These are phyloP conservation scores for Liasis olivaceus DNA, from an alignment of 2,797 vertebrate species.

Conservation along the genomic window DNA sequence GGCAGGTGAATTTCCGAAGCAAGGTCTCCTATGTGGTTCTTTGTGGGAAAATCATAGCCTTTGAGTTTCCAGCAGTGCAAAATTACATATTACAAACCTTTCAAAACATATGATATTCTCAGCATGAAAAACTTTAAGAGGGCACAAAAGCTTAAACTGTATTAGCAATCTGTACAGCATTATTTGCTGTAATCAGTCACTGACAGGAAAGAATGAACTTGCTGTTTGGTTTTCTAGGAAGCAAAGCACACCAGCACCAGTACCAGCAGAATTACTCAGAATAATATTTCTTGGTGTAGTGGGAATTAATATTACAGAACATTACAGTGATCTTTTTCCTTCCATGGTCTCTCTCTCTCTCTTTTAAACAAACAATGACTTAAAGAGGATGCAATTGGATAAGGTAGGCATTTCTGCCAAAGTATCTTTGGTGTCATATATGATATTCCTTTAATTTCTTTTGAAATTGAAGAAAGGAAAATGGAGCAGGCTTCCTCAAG, in stretches of 20 bases:
- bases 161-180: too few relatives aligned
- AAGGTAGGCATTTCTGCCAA: accelerated
- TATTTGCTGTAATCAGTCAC: constrained; percentile 62
- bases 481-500: background rate
- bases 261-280: constrained; percentile 45
- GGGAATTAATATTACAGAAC: constrained; percentile 39
- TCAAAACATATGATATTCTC: constrained; percentile 68
- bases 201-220: constrained; percentile 51
- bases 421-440: background rate
- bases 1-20: constrained; percentile 65
- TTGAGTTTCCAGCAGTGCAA: constrained; percentile 63
- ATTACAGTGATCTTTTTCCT: background rate
- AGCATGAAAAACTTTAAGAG: constrained; percentile 65
- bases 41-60: constrained; percentile 63
- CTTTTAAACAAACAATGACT: background rate
- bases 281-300: constrained; percentile 33
- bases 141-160: constrained; percentile 57
- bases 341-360: background rate
- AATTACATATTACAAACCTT: constrained; percentile 67
- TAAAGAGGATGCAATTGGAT: constrained; percentile 6
- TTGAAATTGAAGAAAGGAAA: accelerated
- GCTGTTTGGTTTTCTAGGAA: constrained; percentile 58
- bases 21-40: constrained; percentile 61
- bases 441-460: constrained; percentile 1
- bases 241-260: constrained; percentile 42